These are phyloP conservation scores for Xerus rutilus DNA, from an alignment of 2,797 vertebrate species.

Conservation along the genomic window DNA sequence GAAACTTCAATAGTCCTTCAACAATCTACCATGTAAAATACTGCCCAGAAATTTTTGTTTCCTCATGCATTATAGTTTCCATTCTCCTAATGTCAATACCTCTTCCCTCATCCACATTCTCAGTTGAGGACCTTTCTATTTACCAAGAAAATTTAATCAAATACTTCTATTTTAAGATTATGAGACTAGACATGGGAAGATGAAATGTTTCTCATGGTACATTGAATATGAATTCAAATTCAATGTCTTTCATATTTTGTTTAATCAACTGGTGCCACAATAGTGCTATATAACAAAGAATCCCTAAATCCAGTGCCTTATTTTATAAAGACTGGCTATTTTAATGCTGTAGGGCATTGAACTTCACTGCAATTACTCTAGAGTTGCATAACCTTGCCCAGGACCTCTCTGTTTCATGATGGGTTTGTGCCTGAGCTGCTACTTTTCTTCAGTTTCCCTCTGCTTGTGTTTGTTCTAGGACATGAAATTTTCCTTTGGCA, in stretches of 20 bases:
- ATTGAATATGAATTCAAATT: background rate
- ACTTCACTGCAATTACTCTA: background rate
- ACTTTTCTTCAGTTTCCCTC: background rate
- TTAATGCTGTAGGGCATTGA: background rate
- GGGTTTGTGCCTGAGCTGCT: fast-evolving
- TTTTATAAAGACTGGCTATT: background rate
- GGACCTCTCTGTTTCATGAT: background rate
- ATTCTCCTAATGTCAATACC: background rate
- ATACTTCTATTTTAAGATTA: background rate
- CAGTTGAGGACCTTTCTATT: background rate
- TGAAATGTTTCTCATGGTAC: background rate
- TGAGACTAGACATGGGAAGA: background rate
- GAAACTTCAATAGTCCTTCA: background rate
- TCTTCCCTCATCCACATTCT: background rate
- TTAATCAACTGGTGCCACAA: background rate
- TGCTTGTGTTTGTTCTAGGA: background rate
- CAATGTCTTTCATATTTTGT: background rate
- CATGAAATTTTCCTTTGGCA: background rate
- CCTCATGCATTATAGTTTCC: background rate
- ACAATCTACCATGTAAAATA: background rate
- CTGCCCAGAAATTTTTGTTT: background rate
- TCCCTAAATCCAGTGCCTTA: background rate
- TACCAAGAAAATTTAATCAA: background rate
- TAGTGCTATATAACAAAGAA: background rate
- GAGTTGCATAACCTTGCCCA: background rate